phyloP scores from a whole-genome alignment of 2,797 vertebrate genomes.

The Crax fasciolata region DNA sequence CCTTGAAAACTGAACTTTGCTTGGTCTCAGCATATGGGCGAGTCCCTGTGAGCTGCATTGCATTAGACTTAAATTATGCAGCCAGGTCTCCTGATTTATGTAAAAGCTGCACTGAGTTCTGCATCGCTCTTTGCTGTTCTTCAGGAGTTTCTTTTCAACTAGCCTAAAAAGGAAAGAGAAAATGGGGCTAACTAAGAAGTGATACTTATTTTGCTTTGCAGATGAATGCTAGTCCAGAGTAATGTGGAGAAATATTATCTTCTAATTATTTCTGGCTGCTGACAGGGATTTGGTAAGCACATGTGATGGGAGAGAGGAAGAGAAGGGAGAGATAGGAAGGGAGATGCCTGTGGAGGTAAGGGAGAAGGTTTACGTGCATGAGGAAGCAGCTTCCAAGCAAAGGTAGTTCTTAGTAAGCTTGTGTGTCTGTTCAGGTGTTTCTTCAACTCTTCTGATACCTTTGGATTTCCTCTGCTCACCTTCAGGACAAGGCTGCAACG shows the following conservation, averaged over 20 bases:
- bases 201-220: not conserved
- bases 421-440: accelerated
- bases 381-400: not conserved
- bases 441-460: not conserved
- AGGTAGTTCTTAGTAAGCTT: not conserved
- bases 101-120: not conserved
- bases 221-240: not conserved
- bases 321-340: not conserved
- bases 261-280: not conserved
- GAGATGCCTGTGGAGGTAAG: not conserved
- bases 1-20: not conserved
- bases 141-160: not conserved
- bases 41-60: not conserved
- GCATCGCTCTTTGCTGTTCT: not conserved
- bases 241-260: not conserved
- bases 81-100: not conserved
- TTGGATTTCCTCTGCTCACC: accelerated
- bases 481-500: not conserved
- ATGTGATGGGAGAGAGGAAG: accelerated
- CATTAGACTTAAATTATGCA: not conserved
- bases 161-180: not conserved
- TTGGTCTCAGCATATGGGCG: not conserved
- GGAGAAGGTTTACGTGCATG: accelerated
- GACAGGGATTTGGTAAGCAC: not conserved
- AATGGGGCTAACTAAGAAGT: not conserved